These are phyloP conservation scores for Anorthoa munda DNA, from an alignment of 2,888 invertebrate species.

Conservation along the genomic window DNA sequence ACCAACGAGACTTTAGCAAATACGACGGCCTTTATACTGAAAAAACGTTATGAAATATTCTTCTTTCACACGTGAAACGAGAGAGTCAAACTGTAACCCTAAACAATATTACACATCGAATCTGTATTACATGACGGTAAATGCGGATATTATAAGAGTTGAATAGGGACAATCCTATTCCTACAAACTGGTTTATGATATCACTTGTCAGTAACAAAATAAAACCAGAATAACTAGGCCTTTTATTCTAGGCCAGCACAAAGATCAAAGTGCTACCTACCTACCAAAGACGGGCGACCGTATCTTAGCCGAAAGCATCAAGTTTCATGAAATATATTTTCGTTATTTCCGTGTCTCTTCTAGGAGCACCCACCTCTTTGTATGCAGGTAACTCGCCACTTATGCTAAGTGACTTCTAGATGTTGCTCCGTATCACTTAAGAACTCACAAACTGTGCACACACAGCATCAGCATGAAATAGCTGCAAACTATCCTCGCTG, in stretches of 20 bases:
- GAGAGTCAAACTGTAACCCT: not conserved
- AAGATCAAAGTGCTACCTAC: too few species aligned
- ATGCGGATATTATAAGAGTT: too few species aligned
- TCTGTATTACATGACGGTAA: too few species aligned
- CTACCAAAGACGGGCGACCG: too few species aligned
- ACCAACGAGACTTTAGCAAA: not conserved
- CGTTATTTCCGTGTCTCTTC: constrained; percentile 36
- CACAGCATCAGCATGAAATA: constrained; percentile 49
- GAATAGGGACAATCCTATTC: too few species aligned
- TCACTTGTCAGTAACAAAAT: too few species aligned
- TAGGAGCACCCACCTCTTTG: constrained; percentile 28
- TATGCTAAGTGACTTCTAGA: constrained; percentile 85
- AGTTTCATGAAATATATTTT: not conserved
- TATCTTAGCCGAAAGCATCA: too few species aligned
- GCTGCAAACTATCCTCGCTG: constrained; percentile 60
- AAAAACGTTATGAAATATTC: not conserved
- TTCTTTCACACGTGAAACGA: not conserved
- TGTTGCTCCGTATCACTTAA: constrained; percentile 59
- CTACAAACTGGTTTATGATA: too few species aligned
- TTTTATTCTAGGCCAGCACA: too few species aligned
- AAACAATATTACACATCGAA: too few species aligned
- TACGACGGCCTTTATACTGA: not conserved
- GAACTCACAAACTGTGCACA: constrained; percentile 53
- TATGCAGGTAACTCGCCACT: constrained; percentile 84
- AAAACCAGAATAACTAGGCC: too few species aligned